Base-by-base conservation (phyloP, 2,888 invertebrate genomes). In the Pheosia tremula region DNA sequence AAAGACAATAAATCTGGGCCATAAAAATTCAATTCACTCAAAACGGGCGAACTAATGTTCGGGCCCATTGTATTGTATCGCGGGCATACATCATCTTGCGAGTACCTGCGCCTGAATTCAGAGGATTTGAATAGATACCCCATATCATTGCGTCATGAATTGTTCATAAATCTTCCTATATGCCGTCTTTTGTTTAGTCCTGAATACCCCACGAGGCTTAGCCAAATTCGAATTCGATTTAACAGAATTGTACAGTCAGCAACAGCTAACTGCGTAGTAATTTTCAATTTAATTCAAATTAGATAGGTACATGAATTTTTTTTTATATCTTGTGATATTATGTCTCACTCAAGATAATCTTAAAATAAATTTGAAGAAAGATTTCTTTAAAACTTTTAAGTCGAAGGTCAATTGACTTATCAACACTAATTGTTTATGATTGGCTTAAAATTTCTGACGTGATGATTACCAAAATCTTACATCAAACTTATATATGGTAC, bases 131-230 rank as follows among this genome's bases (percentile, higher is more conserved):
- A 88, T 89, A 85, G 87, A 87, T 87, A 86, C 84, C 88, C 90
- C 89, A 90, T 89, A 90, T 90, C 89, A 91, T 88, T 86, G 89
- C 86, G 82, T 82, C 81, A 87, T 86, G 88, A 91, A 91, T 88
- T 88, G 91, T 88, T 85, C 88, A 90, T 91, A 92, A 92, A 91
- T 91, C 89, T 90, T 85, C 85, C 80, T 84, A 83, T 84, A 86
- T 83, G 82, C 81, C 82, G 85, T 84, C 91, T 89, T 90, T 92
- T 92, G 92, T 91, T 91, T 90, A 87, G 86, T 78, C 79, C 80
- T 84, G 87, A 86, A 87, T 84, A 81, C 82, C 80, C 80, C 73
- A 69, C 70, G 72, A 71, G 72, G 85, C 80, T 85, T 84, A 83
- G 77, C 83, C 77, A 84, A 84, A 86, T 84, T 82, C 76, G 78